Base-by-base conservation (phyloP, 2,888 invertebrate genomes). In the Polyommatus icarus region DNA sequence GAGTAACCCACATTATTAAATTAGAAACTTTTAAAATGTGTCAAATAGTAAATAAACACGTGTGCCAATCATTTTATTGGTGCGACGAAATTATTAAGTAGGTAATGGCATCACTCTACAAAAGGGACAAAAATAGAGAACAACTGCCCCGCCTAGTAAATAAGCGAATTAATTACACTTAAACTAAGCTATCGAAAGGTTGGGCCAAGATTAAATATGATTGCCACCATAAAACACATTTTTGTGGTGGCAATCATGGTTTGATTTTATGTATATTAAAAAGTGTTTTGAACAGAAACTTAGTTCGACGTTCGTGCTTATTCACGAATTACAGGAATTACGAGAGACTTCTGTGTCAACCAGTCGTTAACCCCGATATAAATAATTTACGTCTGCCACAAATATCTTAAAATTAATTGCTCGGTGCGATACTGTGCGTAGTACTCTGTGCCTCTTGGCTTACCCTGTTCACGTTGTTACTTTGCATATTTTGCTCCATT, bases 401-500 rank as follows among this genome's bases (percentile, higher is more conserved):
- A 40, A 57, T 50, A 76, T 36, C n/a, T 18, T 76, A 24, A 46
- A 40, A 36, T 8, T 59, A 76, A 36, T 78, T 59, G 20, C 36
- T 76, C 32, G 29, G 61, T 40, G 72, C 71, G 67, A 24, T 40
- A 76, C 77, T 77, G 76, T 79, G 78, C 77, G 67, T 59, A 79
- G 12, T 76, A 84, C 86, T 86, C 84, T 79, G 54, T 76, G 78
- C 79, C 87, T 86, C 87, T 85, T 87, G 88, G 88, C 93, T 93
- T 93, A 93, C 93, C 93, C 93, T 87, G 83, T 82, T 90, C 76
- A 82, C 84, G 87, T 85, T 89, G 88, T 87, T 91, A 83, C 85
- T 83, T 78, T 82, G 80, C 75, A 81, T 29, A 29, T 67, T 80
- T 83, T 82, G 83, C 83, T 93, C 93, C 93, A 93, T 93, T 85